phyloP scores from a whole-genome alignment of 2,113 vertebrate species.

The Manacus vitellinus region DNA sequence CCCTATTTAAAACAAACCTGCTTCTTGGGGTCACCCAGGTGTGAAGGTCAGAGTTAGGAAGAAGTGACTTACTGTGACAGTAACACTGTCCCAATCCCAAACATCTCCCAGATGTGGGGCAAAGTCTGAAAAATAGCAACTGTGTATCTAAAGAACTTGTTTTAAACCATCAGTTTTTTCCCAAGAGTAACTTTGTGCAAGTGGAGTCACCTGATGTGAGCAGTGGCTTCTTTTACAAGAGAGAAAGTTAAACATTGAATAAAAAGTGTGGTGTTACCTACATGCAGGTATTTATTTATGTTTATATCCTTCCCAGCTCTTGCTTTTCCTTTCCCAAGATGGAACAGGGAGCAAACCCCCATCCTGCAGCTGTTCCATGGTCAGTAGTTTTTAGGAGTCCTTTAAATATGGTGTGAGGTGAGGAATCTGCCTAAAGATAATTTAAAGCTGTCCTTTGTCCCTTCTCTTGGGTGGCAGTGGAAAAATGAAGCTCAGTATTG shows the following conservation, averaged over 20 bases:
- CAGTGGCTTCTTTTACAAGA: neutral
- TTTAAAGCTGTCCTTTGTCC: neutral
- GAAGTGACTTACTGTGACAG: neutral
- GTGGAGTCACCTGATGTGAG: neutral
- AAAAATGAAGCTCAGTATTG: neutral
- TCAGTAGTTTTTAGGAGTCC: neutral
- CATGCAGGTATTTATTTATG: neutral
- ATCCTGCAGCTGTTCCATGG: neutral
- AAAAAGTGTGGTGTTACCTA: neutral
- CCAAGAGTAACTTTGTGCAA: neutral
- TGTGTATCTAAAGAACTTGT: neutral
- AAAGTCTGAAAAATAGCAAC: neutral
- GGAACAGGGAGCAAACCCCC: neutral
- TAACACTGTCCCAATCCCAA: too few species aligned
- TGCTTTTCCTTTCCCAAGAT: neutral
- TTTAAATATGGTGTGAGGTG: neutral
- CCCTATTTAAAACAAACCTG: fast-evolving
- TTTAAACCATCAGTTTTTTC: neutral
- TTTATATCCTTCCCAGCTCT: neutral
- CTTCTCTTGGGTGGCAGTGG: neutral
- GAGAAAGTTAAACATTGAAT: neutral
- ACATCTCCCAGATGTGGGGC: neutral
- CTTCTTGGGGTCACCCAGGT: neutral
- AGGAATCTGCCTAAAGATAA: neutral
- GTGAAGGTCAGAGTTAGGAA: neutral